Evolutionary conservation across 2,888 invertebrate species (phyloP), one percentile per base, ranked within the genome.

Genomic region (Schizaphis graminum): DNA sequence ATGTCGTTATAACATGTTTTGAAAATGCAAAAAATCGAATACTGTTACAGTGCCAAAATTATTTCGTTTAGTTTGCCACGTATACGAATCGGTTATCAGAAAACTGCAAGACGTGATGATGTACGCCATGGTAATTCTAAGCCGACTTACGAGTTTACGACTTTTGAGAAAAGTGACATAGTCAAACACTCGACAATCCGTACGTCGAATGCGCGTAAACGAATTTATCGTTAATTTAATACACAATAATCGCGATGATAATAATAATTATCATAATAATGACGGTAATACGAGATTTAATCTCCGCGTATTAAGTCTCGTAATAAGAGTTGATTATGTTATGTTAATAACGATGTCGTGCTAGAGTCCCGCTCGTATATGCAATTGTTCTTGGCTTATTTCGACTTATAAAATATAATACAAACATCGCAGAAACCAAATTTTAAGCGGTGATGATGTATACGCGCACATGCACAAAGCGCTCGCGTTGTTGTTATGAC

Each of bases 331-430:
- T 53, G 88, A 56, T 88, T 88, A 44, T 26, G 44, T 67, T 67
- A 85, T 85, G 53, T 88, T 88, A 35, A 56, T 53, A 35, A n/a
- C 41, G 41, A 87, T 49, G 49, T 87, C n/a, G 3, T n/a, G 49
- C n/a, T 53, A 53, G 53, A 21, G 67, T 16, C n/a, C n/a, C 67
- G 16, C n/a, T n/a, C 35, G 67, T 16, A 67, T 35, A 67, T n/a
- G 88, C 88, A 56, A 53, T 88, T 35, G 35, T 53, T 88, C 53
- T 26, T n/a, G 53, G 88, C n/a, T 88, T 53, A 35, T 88, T 53
- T 53, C 24, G 88, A 53, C 35, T 88, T 53, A 56, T 53, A 56
- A 88, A 53, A 49, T 53, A 87, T 35, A 88, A 88, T 53, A 53
- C 87, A 41, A 35, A 53, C 53, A 47, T 28, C 4, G 16, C 35